Conservation (phyloP, 2,888 invertebrate species). For the Cephus runcator region DNA sequence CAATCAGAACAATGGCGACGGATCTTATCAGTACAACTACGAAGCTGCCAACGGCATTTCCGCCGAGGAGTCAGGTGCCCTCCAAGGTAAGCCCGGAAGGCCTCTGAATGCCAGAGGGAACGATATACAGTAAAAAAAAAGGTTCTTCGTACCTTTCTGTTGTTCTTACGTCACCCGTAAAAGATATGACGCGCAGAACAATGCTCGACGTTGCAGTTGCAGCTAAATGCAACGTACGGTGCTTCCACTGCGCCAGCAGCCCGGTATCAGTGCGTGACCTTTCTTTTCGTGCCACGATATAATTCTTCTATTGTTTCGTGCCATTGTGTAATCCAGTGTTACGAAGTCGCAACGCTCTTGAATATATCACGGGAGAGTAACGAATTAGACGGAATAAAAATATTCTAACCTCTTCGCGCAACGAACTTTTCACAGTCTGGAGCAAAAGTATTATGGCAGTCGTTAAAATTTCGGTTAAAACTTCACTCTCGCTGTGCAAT, state of each 20-base stretch:
- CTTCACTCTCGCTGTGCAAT: neutral
- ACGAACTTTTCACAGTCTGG: neutral
- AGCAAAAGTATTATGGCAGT: neutral
- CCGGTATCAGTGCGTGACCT: neutral
- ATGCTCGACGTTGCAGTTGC: neutral
- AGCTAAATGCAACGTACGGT: neutral
- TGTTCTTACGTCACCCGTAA: neutral
- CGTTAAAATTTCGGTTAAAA: neutral
- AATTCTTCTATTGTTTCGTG: neutral
- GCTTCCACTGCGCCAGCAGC: neutral
- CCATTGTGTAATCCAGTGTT: neutral
- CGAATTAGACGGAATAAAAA: neutral
- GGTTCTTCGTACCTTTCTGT: neutral
- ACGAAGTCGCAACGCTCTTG: neutral
- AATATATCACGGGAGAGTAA: neutral
- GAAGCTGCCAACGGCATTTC: slow-evolving; percentile 17
- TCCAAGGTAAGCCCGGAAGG: slow-evolving; percentile 8
- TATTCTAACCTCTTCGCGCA: neutral
- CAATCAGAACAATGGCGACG: slow-evolving; percentile 19
- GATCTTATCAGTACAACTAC: slow-evolving; percentile 22
- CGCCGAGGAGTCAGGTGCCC: slow-evolving; percentile 11
- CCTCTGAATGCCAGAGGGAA: neutral
- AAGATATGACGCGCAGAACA: neutral
- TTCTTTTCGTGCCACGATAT: neutral
- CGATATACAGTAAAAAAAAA: neutral